phyloP scores from a whole-genome alignment of 2,113 vertebrate species.

The Crotalus horridus region DNA sequence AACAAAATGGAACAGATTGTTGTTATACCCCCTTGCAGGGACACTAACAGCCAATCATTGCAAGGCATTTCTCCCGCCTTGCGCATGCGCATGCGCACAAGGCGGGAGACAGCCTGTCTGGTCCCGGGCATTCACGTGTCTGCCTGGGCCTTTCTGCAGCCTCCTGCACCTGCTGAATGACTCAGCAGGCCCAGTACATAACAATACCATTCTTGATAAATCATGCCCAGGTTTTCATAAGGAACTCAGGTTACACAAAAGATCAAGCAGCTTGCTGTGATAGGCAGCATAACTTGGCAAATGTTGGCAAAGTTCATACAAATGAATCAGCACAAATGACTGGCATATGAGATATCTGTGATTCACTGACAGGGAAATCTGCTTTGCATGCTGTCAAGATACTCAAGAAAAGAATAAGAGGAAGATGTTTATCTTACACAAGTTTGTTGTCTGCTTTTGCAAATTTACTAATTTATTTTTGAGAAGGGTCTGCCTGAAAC shows the following conservation, averaged over 20 bases:
- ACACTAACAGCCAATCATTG: too few relatives aligned
- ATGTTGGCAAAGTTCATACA: slow-evolving; percentile 13
- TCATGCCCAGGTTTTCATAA: background rate
- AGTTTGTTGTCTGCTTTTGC: slow-evolving; percentile 30
- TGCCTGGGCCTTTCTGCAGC: too few relatives aligned
- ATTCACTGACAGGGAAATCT: slow-evolving; percentile 22
- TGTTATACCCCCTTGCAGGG: too few relatives aligned
- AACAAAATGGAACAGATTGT: too few relatives aligned
- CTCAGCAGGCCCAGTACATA: too few relatives aligned
- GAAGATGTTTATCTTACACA: background rate
- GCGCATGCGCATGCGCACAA: too few relatives aligned
- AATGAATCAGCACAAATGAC: background rate
- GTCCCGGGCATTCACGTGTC: too few relatives aligned
- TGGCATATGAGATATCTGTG: background rate
- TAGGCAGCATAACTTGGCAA: slow-evolving; percentile 4
- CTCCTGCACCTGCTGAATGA: too few relatives aligned
- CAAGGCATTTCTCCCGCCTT: too few relatives aligned
- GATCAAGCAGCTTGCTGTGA: background rate
- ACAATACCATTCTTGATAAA: background rate
- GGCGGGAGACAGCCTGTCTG: too few relatives aligned
- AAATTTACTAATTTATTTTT: background rate
- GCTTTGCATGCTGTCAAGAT: background rate
- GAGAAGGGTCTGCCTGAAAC: background rate
- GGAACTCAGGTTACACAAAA: slow-evolving; percentile 13
- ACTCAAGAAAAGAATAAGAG: slow-evolving; percentile 26